Evolutionary conservation across 2,113 vertebrate genomes (phyloP).

Genomic region (Nanorana parkeri): DNA sequence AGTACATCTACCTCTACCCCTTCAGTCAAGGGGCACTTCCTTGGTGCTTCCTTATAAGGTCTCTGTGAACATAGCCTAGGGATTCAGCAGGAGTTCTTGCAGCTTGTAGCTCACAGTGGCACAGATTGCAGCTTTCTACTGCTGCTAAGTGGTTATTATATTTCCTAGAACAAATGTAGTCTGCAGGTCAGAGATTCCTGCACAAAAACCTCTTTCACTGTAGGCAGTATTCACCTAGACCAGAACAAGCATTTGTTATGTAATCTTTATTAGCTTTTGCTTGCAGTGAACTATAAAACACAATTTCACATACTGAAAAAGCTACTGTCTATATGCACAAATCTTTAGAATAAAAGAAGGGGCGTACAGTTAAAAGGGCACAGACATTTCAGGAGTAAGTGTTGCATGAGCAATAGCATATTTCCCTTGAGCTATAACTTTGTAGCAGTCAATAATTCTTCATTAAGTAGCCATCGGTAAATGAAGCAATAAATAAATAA

Average conservation of each 20-base stretch:
- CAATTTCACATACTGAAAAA: slow-evolving; percentile 10
- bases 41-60: no score
- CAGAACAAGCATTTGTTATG: neutral
- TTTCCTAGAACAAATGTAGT: no score
- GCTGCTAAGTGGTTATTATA: no score
- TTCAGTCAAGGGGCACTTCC: no score
- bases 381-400: neutral
- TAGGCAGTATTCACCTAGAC: neutral
- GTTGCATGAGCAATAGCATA: neutral
- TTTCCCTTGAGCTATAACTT: slow-evolving; percentile 21
- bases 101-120: no score
- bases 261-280: neutral
- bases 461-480: slow-evolving; percentile 17
- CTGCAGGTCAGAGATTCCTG: no score
- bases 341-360: neutral
- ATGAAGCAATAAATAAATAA: slow-evolving; percentile 19
- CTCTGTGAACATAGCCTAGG: no score
- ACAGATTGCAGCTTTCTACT: no score
- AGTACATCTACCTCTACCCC: no score
- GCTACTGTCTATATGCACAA: neutral
- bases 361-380: slow-evolving; percentile 1
- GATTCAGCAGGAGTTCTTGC: no score
- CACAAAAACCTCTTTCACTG: no score
- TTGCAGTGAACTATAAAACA: slow-evolving; percentile 25
- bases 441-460: slow-evolving; percentile 35